Base-by-base conservation (phyloP, 2,888 invertebrate genomes). In the Drosophila fungiperda region DNA sequence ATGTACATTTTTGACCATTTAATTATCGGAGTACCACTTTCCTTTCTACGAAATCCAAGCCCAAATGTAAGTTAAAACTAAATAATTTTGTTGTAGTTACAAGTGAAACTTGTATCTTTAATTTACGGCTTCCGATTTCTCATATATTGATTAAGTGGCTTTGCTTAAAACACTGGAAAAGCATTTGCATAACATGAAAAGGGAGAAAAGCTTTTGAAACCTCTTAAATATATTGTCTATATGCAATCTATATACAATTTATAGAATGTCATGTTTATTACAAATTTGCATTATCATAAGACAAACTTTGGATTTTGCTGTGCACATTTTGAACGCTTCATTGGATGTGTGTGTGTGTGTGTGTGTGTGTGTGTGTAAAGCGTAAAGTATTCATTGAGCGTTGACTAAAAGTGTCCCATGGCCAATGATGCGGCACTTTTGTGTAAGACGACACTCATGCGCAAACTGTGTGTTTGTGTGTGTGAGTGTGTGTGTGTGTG, bases 201-300 rank as follows among this genome's bases (percentile, higher is more conserved):
- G 9, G 11, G 2, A 3, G 36, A 45, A 45, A 6, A 23, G 7
- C 45, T 38, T 23, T 54, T 12, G n/a, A 42, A 62, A 26, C 29
- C 6, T 29, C 63, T 36, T 52, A 29, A 23, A 23, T 45, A 23
- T 15, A 8, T 15, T 23, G 8, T 45, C 45, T 4, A 29, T 29
- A 29, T 29, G 2, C 8, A 23, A 45, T 54, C 26, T 49, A 15
- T 20, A 53, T 57, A 35, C 32, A 40, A 32, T 48, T 67, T 38
- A 42, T 50, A n/a, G 26, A 3, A 35, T 29, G 35, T 48, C 48
- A 66, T 65, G 73, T 55, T 61, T 64, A 68, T 64, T 40, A 59
- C 54, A 58, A 78, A 73, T 78, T 73, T 78, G 76, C 76, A 68
- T 76, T 78, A 78, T 78, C 79, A 76, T 66, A 60, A 68, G 65